Evolutionary conservation across 2,888 invertebrate genomes (phyloP).

Genomic region (Scaptomyza polygonia): DNA sequence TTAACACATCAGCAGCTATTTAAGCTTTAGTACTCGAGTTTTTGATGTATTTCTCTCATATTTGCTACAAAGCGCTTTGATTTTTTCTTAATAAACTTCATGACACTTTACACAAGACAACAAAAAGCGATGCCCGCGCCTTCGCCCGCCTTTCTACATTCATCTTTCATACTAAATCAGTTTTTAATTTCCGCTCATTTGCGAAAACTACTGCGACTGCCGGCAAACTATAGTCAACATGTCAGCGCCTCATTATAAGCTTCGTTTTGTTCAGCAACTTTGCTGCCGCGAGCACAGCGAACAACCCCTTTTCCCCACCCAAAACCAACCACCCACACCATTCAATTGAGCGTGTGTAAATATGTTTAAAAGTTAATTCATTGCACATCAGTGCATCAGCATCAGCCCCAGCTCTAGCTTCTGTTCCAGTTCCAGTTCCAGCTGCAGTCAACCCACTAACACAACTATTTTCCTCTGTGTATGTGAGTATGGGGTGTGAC

Average conservation of each 20-base stretch:
- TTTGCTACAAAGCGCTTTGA: background rate
- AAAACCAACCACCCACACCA: slow-evolving; percentile 33
- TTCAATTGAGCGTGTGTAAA: slow-evolving; percentile 78
- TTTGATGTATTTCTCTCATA: background rate
- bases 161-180: slow-evolving; percentile 60
- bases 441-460: background rate
- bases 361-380: slow-evolving; percentile 83
- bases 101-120: background rate
- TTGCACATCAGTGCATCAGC: slow-evolving; percentile 81
- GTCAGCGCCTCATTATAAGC: slow-evolving; percentile 63
- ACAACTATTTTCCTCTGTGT: slow-evolving; percentile 1
- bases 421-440: slow-evolving; percentile 1
- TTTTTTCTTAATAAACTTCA: background rate
- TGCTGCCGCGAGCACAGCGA: slow-evolving; percentile 47
- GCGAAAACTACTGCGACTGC: slow-evolving; percentile 53
- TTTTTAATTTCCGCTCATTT: slow-evolving; percentile 78
- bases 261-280: slow-evolving; percentile 58
- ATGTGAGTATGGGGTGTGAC: slow-evolving; percentile 10
- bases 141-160: too few relatives aligned
- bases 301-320: background rate
- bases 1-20: too few relatives aligned
- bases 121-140: background rate
- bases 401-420: slow-evolving; percentile 1
- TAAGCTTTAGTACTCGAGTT: too few relatives aligned
- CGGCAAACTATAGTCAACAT: slow-evolving; percentile 46